Percentiles rank a stretch among this genome's conserved stretches.
Conservation (phyloP, 2,113 vertebrate genomes). For the Podilymbus podiceps region DNA sequence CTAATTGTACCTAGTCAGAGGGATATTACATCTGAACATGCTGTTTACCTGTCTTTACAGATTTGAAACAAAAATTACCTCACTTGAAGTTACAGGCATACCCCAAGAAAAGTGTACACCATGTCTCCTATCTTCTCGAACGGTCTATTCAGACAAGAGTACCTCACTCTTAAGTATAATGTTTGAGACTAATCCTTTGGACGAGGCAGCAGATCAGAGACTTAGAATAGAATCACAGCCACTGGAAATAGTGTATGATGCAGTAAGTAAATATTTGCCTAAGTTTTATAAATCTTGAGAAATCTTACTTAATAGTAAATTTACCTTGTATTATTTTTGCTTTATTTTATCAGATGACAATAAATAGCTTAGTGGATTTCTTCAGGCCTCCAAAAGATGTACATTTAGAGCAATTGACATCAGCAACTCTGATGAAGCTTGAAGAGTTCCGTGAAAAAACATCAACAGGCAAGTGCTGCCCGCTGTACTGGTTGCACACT, state of each 20-base stretch:
- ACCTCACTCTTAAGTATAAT: conserved; percentile 84
- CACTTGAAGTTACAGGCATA: conserved; percentile 88
- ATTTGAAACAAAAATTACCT: conserved; percentile 82
- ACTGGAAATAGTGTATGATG: conserved; percentile 94
- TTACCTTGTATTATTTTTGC: neutral
- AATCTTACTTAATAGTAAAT: neutral
- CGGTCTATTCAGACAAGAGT: conserved; percentile 68
- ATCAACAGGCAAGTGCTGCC: conserved; percentile 84
- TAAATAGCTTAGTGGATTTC: conserved; percentile 90
- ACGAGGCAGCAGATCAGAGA: conserved; percentile 86
- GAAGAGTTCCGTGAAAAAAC: conserved; percentile 97
- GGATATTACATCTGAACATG: neutral
- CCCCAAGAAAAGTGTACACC: conserved; percentile 75
- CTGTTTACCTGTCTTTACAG: conserved; percentile 65
- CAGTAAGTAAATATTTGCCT: conserved; percentile 79
- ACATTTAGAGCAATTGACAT: conserved; percentile 89
- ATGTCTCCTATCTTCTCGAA: conserved; percentile 84
- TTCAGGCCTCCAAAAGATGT: conserved; percentile 91
- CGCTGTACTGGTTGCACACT: neutral
- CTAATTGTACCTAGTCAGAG: neutral
- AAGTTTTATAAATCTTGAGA: neutral
- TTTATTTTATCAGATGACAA: conserved; percentile 81
- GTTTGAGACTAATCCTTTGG: conserved; percentile 95
- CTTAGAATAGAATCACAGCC: conserved; percentile 89
- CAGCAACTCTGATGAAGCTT: conserved; percentile 92